Evolutionary conservation across 2,113 vertebrate genomes (phyloP), one percentile per base, ranked within the genome.

Genomic region (Pelecanus crispus): DNA sequence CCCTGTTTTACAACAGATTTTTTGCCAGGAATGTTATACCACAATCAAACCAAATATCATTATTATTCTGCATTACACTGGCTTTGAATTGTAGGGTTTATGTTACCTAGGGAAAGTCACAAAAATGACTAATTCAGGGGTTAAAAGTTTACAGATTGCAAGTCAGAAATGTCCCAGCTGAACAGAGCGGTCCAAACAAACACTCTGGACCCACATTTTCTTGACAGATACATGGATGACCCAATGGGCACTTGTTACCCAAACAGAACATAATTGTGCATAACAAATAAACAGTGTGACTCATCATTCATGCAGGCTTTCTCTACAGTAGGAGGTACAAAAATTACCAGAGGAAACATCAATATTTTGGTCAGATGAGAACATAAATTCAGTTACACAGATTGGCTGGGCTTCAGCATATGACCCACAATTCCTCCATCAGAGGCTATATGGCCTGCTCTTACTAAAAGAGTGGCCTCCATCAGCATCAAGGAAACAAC

Each of bases 21-120:
- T 88, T 62, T 59, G 3, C 31, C 18, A 73, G 32, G 11, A 20
- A 80, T n/a, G n/a, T n/a, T n/a, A 81, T 11, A 58, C 1, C 24
- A 45, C 88, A 88, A 5, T 9, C 32, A 90, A 84, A 12, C 15
- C 6, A 56, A 58, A 1, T 52, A 61, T 71, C 10, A 38, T 52
- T n/a, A 47, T 9, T 88, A 83, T 61, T 80, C 36, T 65, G 7
- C 58, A 65, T 34, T 52, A 61, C 10, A 29, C 5, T 31, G 9
- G 34, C 49, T 45, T 77, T 62, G 81, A 84, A 47, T 13, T 62
- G 11, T 13, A 68, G 7, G 13, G 17, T 8, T 36, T 47, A 56
- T 0, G 0, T 32, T 36, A 70, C 14, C 8, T 31, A 44, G 2
- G 10, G 16, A 50, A 59, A 84, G 31, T 26, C 7, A 59, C 22